These are phyloP conservation scores for Eupithecia centaureata DNA, from an alignment of 2,888 invertebrate genomes.

Conservation along the genomic window DNA sequence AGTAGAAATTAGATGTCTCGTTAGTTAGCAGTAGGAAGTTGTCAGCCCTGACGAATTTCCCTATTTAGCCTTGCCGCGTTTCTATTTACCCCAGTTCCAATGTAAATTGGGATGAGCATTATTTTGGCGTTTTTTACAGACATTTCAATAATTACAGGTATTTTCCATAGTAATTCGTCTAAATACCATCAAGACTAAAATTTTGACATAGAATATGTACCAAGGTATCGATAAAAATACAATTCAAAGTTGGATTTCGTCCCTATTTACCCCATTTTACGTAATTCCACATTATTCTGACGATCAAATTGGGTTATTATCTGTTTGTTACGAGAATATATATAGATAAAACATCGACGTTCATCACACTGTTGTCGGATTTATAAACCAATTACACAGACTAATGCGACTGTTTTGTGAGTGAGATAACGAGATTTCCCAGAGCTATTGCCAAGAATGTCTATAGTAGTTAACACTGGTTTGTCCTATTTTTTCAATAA, in stretches of 20 bases:
- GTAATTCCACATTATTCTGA: not conserved
- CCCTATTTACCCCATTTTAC: too few relatives aligned
- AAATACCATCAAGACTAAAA: slow-evolving; percentile 5
- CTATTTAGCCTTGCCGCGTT: slow-evolving; percentile 7
- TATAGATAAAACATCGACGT: slow-evolving; percentile 54
- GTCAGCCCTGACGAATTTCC: not conserved
- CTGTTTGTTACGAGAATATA: not conserved
- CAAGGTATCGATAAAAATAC: not conserved
- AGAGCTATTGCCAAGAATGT: slow-evolving; percentile 41
- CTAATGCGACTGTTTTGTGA: slow-evolving; percentile 39
- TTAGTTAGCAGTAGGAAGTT: not conserved
- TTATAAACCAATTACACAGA: slow-evolving; percentile 52
- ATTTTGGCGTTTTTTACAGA: slow-evolving; percentile 1
- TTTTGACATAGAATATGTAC: slow-evolving; percentile 5
- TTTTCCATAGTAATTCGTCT: not conserved
- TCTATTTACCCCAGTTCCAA: slow-evolving; percentile 2
- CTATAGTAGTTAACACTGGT: slow-evolving; percentile 26
- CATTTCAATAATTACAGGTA: slow-evolving; percentile 1
- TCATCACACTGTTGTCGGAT: slow-evolving; percentile 52
- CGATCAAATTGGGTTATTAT: not conserved
- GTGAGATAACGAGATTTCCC: slow-evolving; percentile 51
- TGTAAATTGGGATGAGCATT: slow-evolving; percentile 8
- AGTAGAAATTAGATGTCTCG: too few relatives aligned
- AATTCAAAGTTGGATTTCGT: not conserved
- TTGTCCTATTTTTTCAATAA: slow-evolving; percentile 11